Percentiles rank a stretch among this genome's conserved stretches.
Conservation (phyloP, 2,888 invertebrate species). For the Clepsis dumicolana region DNA sequence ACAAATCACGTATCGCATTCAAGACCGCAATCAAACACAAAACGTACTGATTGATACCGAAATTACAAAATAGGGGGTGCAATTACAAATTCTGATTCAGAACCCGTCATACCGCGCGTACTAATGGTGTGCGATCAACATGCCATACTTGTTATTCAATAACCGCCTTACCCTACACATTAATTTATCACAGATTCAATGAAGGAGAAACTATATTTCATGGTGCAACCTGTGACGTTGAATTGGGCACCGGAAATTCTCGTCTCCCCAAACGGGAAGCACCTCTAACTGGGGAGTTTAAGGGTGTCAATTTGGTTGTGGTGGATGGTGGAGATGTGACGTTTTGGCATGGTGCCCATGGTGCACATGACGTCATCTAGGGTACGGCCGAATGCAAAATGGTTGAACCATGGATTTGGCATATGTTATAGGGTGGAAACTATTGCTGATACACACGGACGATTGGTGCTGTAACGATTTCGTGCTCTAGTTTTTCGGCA, state of each 20-base stretch:
- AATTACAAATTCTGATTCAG: constrained; percentile 61
- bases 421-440: constrained; percentile 83
- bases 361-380: constrained; percentile 84
- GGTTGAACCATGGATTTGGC: constrained; percentile 85
- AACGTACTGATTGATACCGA: constrained; percentile 52
- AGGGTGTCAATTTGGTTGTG: constrained; percentile 40
- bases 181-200: constrained; percentile 85
- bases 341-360: constrained; percentile 52
- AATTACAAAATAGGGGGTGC: constrained; percentile 52
- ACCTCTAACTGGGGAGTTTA: background rate
- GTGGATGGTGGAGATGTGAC: constrained; percentile 47
- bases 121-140: constrained; percentile 68
- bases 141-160: constrained; percentile 84
- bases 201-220: constrained; percentile 85
- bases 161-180: constrained; percentile 77
- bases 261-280: background rate
- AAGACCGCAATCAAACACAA: constrained; percentile 47
- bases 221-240: constrained; percentile 68
- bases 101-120: constrained; percentile 57
- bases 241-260: constrained; percentile 44
- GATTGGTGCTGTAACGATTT: background rate
- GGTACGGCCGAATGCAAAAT: constrained; percentile 83
- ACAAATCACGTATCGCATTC: constrained; percentile 38
- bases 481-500: background rate
- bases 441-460: constrained; percentile 67